Base-by-base conservation (phyloP, 2,888 invertebrate genomes). In the Agrotis puta region DNA sequence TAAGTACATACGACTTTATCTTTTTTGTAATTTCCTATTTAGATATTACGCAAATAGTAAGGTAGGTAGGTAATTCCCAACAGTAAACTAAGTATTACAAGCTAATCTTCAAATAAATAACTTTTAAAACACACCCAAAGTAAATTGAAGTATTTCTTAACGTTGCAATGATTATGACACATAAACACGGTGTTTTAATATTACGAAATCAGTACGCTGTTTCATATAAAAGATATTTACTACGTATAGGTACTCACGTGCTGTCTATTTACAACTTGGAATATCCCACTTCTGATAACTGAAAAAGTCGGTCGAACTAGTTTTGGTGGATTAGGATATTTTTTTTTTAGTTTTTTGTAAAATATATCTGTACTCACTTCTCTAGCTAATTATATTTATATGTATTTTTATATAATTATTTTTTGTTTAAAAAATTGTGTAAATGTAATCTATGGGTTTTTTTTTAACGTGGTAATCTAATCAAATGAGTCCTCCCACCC, bases 121-220 rank as follows among this genome's bases (percentile, higher is more conserved):
- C 39, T 43, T 74, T 74, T 18, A 48, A 43, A 54, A 64, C n/a
- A 56, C 48, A 18, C 18, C 27, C 16, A 6, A 43, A 45, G 66
- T 57, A 72, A 66, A 75, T 48, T 56, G 13, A 22, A 64, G n/a
- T 75, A 65, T 72, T 65, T 65, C 66, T 50, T 50, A 71, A 56
- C 24, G 50, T 56, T 65, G 24, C n/a, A 27, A 56, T 48, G 16
- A 33, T 48, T 56, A n/a, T 64, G 66, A 75, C 48, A 56, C 72
- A 74, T 48, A 53, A 16, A 45, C 72, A 57, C 48, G 50, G 43
- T n/a, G 66, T 65, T 66, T 33, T 50, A 72, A 66, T 57, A 27
- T 65, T 66, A 57, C 33, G 76, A 72, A 66, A 66, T 50, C 54
- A 47, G 14, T 54, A 47, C n/a, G 39, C 5, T 39, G 24, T 20